These are phyloP conservation scores for Rotaria socialis DNA, from an alignment of 2,888 invertebrate genomes.

Conservation along the genomic window DNA sequence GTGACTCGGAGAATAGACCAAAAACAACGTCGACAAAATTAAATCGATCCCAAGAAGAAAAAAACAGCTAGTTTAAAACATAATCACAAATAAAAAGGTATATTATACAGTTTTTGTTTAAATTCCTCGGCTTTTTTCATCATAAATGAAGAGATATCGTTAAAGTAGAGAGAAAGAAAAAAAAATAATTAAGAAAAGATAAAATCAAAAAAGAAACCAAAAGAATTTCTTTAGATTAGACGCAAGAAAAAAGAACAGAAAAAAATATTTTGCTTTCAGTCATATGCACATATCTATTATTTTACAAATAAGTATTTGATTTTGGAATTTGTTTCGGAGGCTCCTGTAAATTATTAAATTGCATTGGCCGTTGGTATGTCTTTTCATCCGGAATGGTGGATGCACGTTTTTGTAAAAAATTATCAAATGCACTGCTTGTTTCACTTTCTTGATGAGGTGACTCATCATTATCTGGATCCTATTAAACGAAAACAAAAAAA, in stretches of 20 bases:
- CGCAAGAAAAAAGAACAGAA: no score
- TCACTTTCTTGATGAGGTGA: neutral
- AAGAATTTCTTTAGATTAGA: no score
- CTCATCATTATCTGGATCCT: neutral
- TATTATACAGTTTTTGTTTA: neutral
- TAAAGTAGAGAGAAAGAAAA: neutral
- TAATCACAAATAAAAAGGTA: neutral
- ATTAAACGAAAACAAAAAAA: neutral
- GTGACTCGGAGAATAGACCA: neutral
- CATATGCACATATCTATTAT: neutral
- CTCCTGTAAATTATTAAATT: neutral
- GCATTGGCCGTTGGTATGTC: neutral
- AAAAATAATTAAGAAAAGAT: neutral
- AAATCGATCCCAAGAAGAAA: neutral
- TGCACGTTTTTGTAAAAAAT: slow-evolving; percentile 20
- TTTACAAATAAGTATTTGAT: neutral
- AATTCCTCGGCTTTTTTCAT: neutral
- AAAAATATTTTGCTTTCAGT: neutral
- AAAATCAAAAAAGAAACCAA: neutral
- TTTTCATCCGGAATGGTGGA: neutral
- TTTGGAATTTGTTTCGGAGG: neutral
- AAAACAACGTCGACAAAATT: neutral
- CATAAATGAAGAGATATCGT: no score
- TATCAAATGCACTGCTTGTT: neutral
- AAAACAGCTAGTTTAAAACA: neutral